Conservation (phyloP, 2,888 invertebrate genomes). For the Shargacucullia verbasci region DNA sequence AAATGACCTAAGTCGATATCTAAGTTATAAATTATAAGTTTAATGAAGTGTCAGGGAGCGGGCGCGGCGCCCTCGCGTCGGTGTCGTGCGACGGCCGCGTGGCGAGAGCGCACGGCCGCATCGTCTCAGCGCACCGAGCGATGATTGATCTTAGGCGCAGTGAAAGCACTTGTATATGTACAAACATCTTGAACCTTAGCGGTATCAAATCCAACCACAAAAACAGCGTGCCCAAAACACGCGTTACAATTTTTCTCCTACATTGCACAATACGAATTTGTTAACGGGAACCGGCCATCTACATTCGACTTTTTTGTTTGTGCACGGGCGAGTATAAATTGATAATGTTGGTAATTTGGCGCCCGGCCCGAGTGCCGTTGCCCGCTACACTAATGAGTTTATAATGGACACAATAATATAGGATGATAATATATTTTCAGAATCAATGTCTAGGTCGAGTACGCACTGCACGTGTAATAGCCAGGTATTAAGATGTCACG, state of each 20-base stretch:
- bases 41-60: constrained; percentile 63
- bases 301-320: constrained; percentile 87
- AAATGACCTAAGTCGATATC: constrained; percentile 46
- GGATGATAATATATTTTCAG: constrained; percentile 85
- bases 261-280: constrained; percentile 89
- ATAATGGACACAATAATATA: constrained; percentile 87
- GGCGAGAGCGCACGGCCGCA: constrained; percentile 8
- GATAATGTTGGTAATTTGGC: constrained; percentile 89
- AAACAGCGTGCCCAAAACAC: constrained; percentile 79
- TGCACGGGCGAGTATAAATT: constrained; percentile 86
- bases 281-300: constrained; percentile 87
- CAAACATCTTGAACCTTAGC: constrained; percentile 76
- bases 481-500: constrained; percentile 51
- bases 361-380: constrained; percentile 86
- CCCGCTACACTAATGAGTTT: constrained; percentile 88
- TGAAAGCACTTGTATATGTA: constrained; percentile 82
- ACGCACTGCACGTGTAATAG: constrained; percentile 54
- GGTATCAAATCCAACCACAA: constrained; percentile 82
- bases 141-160: constrained; percentile 81
- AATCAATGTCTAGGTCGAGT: constrained; percentile 87
- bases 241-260: constrained; percentile 87
- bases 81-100: constrained; percentile 32
- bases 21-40: constrained; percentile 61
- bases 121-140: constrained; percentile 38
- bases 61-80: constrained; percentile 6